Percentiles rank a stretch among this genome's conserved stretches.
These are phyloP conservation scores for Gymnoscopelus braueri DNA, from an alignment of 2,797 vertebrate genomes.

Conservation along the genomic window DNA sequence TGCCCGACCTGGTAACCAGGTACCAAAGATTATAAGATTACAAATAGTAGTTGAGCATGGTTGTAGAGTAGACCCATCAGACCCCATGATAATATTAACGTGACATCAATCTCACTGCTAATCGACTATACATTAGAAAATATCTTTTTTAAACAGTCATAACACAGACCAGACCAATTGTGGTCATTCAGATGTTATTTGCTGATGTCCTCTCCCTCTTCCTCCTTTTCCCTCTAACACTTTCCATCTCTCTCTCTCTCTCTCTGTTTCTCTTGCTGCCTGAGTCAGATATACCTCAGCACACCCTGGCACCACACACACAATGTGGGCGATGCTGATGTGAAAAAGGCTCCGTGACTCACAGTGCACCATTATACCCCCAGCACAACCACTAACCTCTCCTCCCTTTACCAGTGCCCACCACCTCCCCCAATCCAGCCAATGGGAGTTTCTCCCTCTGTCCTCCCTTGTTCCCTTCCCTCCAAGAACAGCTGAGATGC, in stretches of 20 bases:
- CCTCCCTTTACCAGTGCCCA: conserved; percentile 36
- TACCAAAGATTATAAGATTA: too few species aligned
- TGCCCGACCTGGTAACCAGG: too few species aligned
- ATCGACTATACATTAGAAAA: not conserved
- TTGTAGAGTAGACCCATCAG: too few species aligned
- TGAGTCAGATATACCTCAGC: conserved; percentile 70
- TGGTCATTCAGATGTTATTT: conserved; percentile 54
- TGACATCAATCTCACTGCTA: too few species aligned
- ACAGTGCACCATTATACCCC: conserved; percentile 70
- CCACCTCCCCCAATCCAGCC: conserved; percentile 17
- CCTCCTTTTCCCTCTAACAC: not conserved
- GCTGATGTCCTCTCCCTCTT: conserved; percentile 3
- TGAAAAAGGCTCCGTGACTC: conserved; percentile 73
- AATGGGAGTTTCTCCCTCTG: conserved; percentile 20
- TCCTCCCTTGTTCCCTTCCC: conserved; percentile 39
- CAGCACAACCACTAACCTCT: conserved; percentile 58
- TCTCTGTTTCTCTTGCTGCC: conserved; percentile 34
- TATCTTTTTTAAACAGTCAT: not conserved
- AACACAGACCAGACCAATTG: not conserved
- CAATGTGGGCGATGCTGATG: conserved; percentile 73
- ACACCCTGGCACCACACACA: conserved; percentile 67
- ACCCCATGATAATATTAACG: too few species aligned
- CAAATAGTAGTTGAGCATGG: too few species aligned
- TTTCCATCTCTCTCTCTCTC: conserved; percentile 5
- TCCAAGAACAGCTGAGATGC: conserved; percentile 34